Base-by-base conservation (phyloP, 2,797 vertebrate species). In the Buphagus erythrorhynchus region DNA sequence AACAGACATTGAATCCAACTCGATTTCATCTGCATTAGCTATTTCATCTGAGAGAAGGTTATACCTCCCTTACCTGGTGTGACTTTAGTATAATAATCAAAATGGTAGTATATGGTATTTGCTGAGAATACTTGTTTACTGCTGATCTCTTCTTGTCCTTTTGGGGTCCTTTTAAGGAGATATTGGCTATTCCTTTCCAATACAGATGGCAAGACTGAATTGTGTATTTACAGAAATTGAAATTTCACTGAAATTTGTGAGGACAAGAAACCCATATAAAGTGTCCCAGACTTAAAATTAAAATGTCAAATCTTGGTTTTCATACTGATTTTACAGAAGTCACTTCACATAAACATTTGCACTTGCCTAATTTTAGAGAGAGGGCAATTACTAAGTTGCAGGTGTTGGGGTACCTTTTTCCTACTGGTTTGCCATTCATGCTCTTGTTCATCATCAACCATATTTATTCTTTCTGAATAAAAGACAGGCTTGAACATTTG, bases 401-500 rank as follows among this genome's bases (percentile, higher is more conserved):
- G 63, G 40, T 84, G 40, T 91, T 86, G 45, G 69, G 86, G 78
- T 89, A 91, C 62, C 73, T 95, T 83, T 96, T 85, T 69, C 95
- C 87, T 86, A 22, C 55, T 80, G 63, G 21, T 81, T 83, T 93
- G 52, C 71, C 36, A 86, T 36, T 71, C 73, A 79, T 86, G 48
- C 59, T 78, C 21, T 78, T 90, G 66, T 86, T 95, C 84, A 93
- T 86, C 45, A 81, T 65, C 83, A 97, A 29, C 69, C 71, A 72
- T 90, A 71, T 72, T 95, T 88, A 96, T 97, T 97, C 71, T 95
- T 98, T 97, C 95, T 96, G 96, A 97, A 98, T 96, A 96, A 91
- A 92, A 93, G 74, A 54, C 74, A 91, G 38, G 42, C 25, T 91
- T 83, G 83, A 92, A 92, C 82, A 29, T 92, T 97, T 95, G 45